Base-by-base conservation (phyloP, 1,140 invertebrate species). In the Drosophila teissieri region DNA sequence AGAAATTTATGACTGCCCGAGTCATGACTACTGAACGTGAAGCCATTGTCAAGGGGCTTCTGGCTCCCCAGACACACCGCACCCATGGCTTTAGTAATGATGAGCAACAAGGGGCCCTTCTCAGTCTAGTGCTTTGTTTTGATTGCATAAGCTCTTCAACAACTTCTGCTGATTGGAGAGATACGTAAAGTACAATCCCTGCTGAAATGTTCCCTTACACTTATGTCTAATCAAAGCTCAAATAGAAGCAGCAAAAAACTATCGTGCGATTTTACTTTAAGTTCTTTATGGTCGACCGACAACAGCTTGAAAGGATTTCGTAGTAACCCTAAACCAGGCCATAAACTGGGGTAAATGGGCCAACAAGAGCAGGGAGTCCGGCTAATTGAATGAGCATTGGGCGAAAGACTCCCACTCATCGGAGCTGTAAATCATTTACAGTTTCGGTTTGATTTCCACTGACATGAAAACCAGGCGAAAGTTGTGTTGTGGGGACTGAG, bases 371-470 rank as follows among this genome's bases (percentile, higher is more conserved):
- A 24, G 14, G 51, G 53, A 36, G 62, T 53, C 48, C 40, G 15
- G 73, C 73, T 76, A 76, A 75, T 75, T 75, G 72, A 75, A 75
- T 75, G 60, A 40, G 34, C 48, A 67, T 76, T 58, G 70, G 56
- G 31, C 53, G 48, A 55, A 49, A 49, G 51, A 40, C 36, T 61
- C 52, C 57, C 36, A 52, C 57, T 42, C 52, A 31, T 36, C 37
- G 17, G 52, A 37, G 61, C 57, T 73, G 73, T 81, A 81, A 81
- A 82, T 82, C 67, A 81, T 82, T 78, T 81, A 77, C 79, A 81
- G 80, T 84, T 54, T 54, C 49, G 62, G 52, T 63, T 52, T 61
- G 48, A 63, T 80, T 82, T 82, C 45, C 57, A 61, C 55, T 55
- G 82, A 86, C 82, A 84, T 73, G 56, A 62, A 84, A 77, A 68